Percentiles rank a stretch among this genome's conserved stretches.
phyloP scores from a whole-genome alignment of 1,140 invertebrate genomes.

The Diploscapter pachys region DNA sequence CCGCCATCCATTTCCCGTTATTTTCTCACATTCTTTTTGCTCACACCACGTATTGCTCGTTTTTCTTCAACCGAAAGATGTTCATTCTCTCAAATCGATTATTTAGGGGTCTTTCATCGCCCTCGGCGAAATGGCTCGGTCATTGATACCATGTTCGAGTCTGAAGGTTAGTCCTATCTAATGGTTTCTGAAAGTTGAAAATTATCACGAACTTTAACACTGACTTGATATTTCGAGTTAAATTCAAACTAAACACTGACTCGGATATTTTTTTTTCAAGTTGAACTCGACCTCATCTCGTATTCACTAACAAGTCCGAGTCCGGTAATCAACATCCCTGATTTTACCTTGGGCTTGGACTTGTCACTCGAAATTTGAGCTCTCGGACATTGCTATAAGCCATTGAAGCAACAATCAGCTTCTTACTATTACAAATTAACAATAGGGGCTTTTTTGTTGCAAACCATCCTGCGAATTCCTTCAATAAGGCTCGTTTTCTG shows the following conservation, averaged over 20 bases:
- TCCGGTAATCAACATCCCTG: too few relatives aligned
- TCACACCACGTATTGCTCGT: background rate
- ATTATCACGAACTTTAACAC: background rate
- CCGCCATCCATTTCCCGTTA: background rate
- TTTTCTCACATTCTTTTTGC: constrained; percentile 2
- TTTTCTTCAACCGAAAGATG: background rate
- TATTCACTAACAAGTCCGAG: too few relatives aligned
- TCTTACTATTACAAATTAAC: background rate
- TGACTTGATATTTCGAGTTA: background rate
- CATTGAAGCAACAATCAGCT: background rate
- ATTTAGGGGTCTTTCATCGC: background rate
- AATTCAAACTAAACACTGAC: background rate
- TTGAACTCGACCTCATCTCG: background rate
- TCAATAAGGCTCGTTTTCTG: background rate
- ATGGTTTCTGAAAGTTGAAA: background rate
- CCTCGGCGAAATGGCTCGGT: background rate
- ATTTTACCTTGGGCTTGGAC: too few relatives aligned
- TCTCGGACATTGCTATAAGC: background rate
- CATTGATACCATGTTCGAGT: constrained; percentile 29
- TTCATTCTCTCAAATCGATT: background rate
- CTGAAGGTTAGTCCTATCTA: constrained; percentile 17
- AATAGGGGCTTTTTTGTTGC: background rate
- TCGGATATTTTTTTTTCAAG: background rate
- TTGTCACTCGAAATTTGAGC: too few relatives aligned
- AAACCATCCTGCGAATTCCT: background rate